A percentile compares a stretch with the other conserved stretches of the same genome.
phyloP scores from a whole-genome alignment of 2,888 invertebrate genomes.

The Apoda limacodes region DNA sequence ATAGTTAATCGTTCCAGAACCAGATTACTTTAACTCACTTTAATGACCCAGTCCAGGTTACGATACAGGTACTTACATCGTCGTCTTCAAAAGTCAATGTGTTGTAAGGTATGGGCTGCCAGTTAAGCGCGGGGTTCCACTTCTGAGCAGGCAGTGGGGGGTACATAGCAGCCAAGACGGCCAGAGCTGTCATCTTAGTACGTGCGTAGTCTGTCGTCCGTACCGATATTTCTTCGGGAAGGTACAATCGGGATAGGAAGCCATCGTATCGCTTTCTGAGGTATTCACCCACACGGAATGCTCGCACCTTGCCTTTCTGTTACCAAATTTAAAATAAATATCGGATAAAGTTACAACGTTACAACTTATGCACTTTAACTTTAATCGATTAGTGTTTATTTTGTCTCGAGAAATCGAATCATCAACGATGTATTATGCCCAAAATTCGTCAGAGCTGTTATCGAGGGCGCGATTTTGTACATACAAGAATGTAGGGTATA shows the following conservation, averaged over 20 bases:
- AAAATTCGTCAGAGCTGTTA: too few relatives aligned
- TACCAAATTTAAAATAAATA: constrained; percentile 6
- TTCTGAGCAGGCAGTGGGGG: constrained; percentile 67
- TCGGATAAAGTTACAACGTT: too few relatives aligned
- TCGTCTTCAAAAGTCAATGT: constrained; percentile 40
- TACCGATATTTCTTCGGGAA: constrained; percentile 55
- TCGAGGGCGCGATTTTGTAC: too few relatives aligned
- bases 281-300: constrained; percentile 56
- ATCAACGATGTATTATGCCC: too few relatives aligned
- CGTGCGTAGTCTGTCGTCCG: constrained; percentile 77
- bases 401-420: too few relatives aligned
- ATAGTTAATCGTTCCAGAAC: too few relatives aligned
- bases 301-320: constrained; percentile 65
- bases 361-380: too few relatives aligned
- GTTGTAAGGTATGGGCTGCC: constrained; percentile 77
- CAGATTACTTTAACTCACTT: too few relatives aligned
- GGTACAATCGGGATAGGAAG: constrained; percentile 54
- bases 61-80: constrained; percentile 52
- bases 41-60: too few relatives aligned
- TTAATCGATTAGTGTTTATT: too few relatives aligned
- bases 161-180: constrained; percentile 77
- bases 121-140: constrained; percentile 69
- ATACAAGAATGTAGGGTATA: too few relatives aligned
- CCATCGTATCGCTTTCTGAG: constrained; percentile 53
- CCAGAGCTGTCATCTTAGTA: constrained; percentile 79